Percentiles rank a stretch among this genome's conserved stretches.
Evolutionary conservation across 1,140 invertebrate genomes (phyloP).

Genomic region (Sminthurides bifidus): DNA sequence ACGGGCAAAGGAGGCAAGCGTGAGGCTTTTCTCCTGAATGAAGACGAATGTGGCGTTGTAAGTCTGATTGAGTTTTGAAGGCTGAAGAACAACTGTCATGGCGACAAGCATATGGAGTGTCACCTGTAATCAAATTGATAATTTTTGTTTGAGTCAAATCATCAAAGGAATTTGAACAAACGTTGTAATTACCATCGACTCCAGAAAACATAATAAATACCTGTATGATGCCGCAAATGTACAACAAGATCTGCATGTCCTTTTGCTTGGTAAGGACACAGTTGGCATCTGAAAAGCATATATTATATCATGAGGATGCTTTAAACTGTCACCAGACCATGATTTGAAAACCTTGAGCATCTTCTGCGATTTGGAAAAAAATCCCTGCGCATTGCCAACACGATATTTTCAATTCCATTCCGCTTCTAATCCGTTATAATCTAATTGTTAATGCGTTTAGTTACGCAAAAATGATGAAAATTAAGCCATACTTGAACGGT

Average conservation of each 20-base stretch:
- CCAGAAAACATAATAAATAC: slow-evolving; percentile 24
- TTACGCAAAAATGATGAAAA: not conserved
- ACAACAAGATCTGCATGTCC: slow-evolving; percentile 40
- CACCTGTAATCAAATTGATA: slow-evolving; percentile 28
- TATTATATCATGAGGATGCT: not conserved
- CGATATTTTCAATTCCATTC: too few relatives aligned
- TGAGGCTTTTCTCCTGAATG: slow-evolving; percentile 39
- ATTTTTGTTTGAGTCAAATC: not conserved
- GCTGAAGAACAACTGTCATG: slow-evolving; percentile 35
- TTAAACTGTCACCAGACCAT: not conserved
- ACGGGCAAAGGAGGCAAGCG: slow-evolving; percentile 36
- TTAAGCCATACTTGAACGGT: slow-evolving; percentile 36
- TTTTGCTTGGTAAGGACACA: slow-evolving; percentile 39
- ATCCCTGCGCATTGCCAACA: too few relatives aligned
- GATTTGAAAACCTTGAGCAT: too few relatives aligned
- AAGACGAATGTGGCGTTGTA: slow-evolving; percentile 36
- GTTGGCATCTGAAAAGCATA: slow-evolving; percentile 37
- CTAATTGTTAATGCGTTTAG: not conserved
- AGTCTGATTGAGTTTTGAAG: slow-evolving; percentile 41
- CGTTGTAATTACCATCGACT: not conserved
- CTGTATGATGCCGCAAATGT: slow-evolving; percentile 41
- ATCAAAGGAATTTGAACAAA: not conserved
- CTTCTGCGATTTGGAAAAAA: too few relatives aligned
- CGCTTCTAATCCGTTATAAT: not conserved
- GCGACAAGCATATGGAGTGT: slow-evolving; percentile 38